phyloP scores from a whole-genome alignment of 1,140 invertebrate genomes.

The Pseudomyrmex pallidus region DNA sequence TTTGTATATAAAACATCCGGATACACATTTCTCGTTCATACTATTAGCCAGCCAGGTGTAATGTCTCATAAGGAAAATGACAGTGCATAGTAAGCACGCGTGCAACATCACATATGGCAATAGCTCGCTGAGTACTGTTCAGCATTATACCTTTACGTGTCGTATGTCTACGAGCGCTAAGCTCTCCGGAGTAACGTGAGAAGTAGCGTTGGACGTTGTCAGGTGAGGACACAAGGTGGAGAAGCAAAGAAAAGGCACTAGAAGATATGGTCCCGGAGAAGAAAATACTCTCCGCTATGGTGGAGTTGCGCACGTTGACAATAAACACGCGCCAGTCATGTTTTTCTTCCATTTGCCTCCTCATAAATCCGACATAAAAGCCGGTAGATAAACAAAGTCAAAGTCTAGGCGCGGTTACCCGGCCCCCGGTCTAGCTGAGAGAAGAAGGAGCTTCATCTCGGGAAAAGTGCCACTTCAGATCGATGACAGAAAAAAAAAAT shows the following conservation, averaged over 20 bases:
- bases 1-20: not conserved
- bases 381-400: slow-evolving; percentile 55
- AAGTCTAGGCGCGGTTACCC: slow-evolving; percentile 38
- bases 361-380: slow-evolving; percentile 83
- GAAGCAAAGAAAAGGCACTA: slow-evolving; percentile 43
- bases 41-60: not conserved
- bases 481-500: not conserved
- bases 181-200: slow-evolving; percentile 55
- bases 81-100: slow-evolving; percentile 56
- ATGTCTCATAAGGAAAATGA: slow-evolving; percentile 21
- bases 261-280: slow-evolving; percentile 58
- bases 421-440: too few species aligned
- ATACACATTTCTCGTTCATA: not conserved
- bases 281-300: slow-evolving; percentile 55
- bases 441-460: not conserved
- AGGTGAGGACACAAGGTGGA: slow-evolving; percentile 2
- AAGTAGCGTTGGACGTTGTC: slow-evolving; percentile 57
- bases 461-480: slow-evolving; percentile 15
- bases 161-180: slow-evolving; percentile 61
- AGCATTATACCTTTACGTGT: slow-evolving; percentile 71
- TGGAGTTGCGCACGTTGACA: slow-evolving; percentile 75
- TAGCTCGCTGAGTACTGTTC: slow-evolving; percentile 55
- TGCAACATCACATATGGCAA: slow-evolving; percentile 64
- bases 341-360: slow-evolving; percentile 83
- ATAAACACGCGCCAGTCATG: slow-evolving; percentile 82